These are phyloP conservation scores for Enteromius viviparus DNA, from an alignment of 2,797 vertebrate genomes.

Conservation along the genomic window DNA sequence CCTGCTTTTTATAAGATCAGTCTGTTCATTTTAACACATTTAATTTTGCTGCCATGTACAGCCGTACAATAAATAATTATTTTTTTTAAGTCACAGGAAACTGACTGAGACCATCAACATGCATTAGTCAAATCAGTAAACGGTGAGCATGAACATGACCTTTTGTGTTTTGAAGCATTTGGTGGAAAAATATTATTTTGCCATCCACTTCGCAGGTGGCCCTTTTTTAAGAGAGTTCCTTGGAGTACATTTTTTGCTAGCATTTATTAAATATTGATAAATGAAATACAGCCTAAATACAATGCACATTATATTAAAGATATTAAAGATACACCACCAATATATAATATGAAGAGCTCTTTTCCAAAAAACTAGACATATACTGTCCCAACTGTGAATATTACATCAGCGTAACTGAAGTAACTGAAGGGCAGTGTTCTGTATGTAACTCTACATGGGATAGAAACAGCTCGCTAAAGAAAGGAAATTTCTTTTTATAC, in stretches of 20 bases:
- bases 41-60: not conserved
- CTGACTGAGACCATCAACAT: not conserved
- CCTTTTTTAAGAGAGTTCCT: no score
- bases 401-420: not conserved
- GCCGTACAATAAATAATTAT: not conserved
- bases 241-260: no score
- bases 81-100: not conserved
- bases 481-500: not conserved
- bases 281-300: no score
- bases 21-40: constrained; percentile 1
- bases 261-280: no score
- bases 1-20: not conserved
- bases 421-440: not conserved
- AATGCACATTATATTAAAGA: constrained; percentile 22
- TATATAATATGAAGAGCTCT: no score
- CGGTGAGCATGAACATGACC: no score
- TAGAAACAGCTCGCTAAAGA: constrained; percentile 1
- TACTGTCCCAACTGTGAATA: not conserved
- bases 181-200: no score
- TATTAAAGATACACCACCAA: constrained; percentile 49
- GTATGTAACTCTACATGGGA: not conserved
- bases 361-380: constrained; percentile 21
- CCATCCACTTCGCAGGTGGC: no score
- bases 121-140: no score
- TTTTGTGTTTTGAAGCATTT: no score